Evolutionary conservation across 2,797 vertebrate genomes (phyloP).

Genomic region (Chaunax sp.): DNA sequence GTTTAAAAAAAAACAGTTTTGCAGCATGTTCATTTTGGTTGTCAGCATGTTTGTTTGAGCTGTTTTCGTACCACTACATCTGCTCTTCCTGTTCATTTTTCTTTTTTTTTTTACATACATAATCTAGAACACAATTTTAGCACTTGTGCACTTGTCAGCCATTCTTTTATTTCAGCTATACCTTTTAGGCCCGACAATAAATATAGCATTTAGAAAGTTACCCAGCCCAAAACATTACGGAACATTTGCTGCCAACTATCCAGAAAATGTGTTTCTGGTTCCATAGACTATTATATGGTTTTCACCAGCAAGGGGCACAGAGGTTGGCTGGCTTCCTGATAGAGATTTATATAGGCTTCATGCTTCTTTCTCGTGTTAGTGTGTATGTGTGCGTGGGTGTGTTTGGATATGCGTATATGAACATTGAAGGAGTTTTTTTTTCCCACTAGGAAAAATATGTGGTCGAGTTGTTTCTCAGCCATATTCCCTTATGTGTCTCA

Average conservation of each 20-base stretch:
- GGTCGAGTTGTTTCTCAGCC: slow-evolving; percentile 45
- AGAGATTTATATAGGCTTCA: slow-evolving; percentile 82
- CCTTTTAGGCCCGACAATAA: slow-evolving; percentile 67
- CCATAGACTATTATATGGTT: slow-evolving; percentile 79
- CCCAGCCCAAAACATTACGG: slow-evolving; percentile 76
- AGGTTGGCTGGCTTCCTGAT: slow-evolving; percentile 81
- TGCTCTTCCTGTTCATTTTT: slow-evolving; percentile 32
- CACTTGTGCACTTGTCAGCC: slow-evolving; percentile 48
- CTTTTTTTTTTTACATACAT: slow-evolving; percentile 35
- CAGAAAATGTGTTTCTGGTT: slow-evolving; percentile 85
- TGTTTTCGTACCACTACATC: slow-evolving; percentile 53
- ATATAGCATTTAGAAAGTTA: slow-evolving; percentile 78
- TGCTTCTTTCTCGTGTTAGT: slow-evolving; percentile 55
- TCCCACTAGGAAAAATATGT: slow-evolving; percentile 44
- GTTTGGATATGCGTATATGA: slow-evolving; percentile 44
- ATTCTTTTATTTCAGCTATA: slow-evolving; percentile 15
- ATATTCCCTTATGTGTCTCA: slow-evolving; percentile 20
- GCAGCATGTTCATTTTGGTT: slow-evolving; percentile 71
- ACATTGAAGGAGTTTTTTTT: slow-evolving; percentile 63
- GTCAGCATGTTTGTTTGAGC: slow-evolving; percentile 62
- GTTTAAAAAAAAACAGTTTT: slow-evolving; percentile 42
- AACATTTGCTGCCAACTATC: slow-evolving; percentile 84
- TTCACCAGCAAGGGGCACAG: slow-evolving; percentile 75
- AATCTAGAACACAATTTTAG: slow-evolving; percentile 28
- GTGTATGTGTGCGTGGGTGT: slow-evolving; percentile 32